phyloP scores from a whole-genome alignment of 2,113 vertebrate genomes.

The Aramus guarauna region DNA sequence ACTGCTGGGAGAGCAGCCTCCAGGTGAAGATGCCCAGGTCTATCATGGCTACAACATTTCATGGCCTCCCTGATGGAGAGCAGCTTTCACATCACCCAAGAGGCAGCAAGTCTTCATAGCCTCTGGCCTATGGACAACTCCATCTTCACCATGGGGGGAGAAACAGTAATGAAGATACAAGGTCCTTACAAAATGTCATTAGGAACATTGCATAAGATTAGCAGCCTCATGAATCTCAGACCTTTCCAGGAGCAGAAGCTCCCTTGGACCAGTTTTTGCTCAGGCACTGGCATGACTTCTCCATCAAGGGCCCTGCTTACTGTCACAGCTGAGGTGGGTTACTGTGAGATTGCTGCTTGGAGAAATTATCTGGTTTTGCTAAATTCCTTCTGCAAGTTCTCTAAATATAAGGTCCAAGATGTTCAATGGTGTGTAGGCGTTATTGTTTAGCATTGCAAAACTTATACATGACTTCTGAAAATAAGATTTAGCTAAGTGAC shows the following conservation, averaged over 20 bases:
- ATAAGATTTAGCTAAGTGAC: no score
- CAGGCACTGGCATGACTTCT: background rate
- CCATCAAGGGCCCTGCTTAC: background rate
- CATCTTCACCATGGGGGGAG: fast-evolving
- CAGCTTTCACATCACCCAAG: background rate
- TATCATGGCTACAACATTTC: fast-evolving
- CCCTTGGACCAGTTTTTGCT: background rate
- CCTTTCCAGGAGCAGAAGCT: background rate
- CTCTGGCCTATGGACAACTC: background rate
- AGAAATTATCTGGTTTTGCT: background rate
- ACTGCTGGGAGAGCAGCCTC: background rate
- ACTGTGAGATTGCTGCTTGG: background rate
- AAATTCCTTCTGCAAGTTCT: background rate
- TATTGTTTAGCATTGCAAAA: background rate
- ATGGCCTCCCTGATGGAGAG: background rate
- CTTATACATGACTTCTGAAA: background rate
- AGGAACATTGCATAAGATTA: background rate
- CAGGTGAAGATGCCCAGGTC: background rate
- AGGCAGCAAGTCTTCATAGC: background rate
- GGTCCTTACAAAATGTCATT: background rate
- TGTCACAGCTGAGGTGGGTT: background rate
- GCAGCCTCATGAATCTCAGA: background rate
- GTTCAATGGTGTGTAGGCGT: background rate
- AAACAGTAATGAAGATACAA: background rate
- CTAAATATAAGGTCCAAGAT: background rate